Evolutionary conservation across 2,113 vertebrate genomes (phyloP), one percentile per base, ranked within the genome.

Genomic region (Halichoeres trimaculatus): DNA sequence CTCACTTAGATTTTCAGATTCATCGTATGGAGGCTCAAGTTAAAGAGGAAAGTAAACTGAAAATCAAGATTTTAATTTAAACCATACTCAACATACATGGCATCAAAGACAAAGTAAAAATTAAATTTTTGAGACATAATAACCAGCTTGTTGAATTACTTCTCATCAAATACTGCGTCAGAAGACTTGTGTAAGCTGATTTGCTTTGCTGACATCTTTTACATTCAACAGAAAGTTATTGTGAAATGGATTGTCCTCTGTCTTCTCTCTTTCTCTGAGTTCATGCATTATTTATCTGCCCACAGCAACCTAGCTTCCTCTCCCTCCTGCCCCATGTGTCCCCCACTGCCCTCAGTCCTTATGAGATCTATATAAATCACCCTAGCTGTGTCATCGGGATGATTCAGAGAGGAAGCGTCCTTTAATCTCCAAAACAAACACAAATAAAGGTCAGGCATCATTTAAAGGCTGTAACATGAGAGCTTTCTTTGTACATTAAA

Each of bases 251-350:
- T 81, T 78, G 70, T 55, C 41, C 61, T 45, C 20, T 68, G 19
- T 43, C 20, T 80, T 55, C 23, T 57, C 38, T 43, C 57, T 53
- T 48, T 56, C 38, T 19, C 23, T 77, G 50, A 41, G 1, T 48
- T 81, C 53, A 85, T 92, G 53, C 66, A 90, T 90, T 79, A 90
- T 92, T 90, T 66, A 90, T 82, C 34, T 10, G 5, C 59, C 66
- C 76, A 51, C 64, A 74, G 58, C 53, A 84, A 48, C 74, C 41
- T 66, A 43, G 81, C 76, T 67, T 55, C 70, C 74, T 60, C 68
- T 75, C 56, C 41, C 65, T 70, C 45, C 19, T 63, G 19, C 43
- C 68, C 55, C 22, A n/a, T 7, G 17, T 62, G 34, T 66, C 74
- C 81, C 73, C 58, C 56, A 60, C 61, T 57, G 67, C 23, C 57